Evolutionary conservation across 2,888 invertebrate genomes (phyloP), one percentile per base, ranked within the genome.

Genomic region (Eilema griseolum): DNA sequence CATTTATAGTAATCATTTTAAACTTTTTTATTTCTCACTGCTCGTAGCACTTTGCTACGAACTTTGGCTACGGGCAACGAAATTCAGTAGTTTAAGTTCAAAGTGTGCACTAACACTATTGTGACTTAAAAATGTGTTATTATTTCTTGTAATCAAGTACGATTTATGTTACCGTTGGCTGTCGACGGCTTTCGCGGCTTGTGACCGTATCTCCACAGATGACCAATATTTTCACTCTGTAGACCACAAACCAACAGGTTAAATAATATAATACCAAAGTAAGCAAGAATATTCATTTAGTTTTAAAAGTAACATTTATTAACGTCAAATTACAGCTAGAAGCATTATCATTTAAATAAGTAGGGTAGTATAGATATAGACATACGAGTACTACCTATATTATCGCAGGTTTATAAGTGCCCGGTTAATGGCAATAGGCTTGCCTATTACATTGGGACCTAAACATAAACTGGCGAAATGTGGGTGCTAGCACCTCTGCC

Each of bases 1-100:
- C 46, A 20, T 46, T 46, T 46, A 20, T 5, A 46, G 46, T 20
- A 20, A 4, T 16, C 41, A 41, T 20, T 41, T 16, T 46, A 41
- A n/a, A 20, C 20, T n/a, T 8, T n/a, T 52, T n/a, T 10, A 52
- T n/a, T 52, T 8, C 2, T 52, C 52, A 52, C 7, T n/a, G 20
- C 52, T 52, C 52, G n/a, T 52, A 52, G 52, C 52, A n/a, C n/a
- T 52, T 52, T 52, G 52, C 52, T 52, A 52, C 52, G 52, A 52
- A 52, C n/a, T n/a, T 10, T 52, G 10, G 8, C 52, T 52, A 52
- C 52, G 52, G n/a, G 46, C 20, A 5, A 7, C 20, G 14, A 20
- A 20, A 46, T 46, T 20, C 3, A 46, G 20, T 20, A 20, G 46
- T 5, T 3, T 41, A 16, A 16, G 16, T 12, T 12, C 12, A 1